Percentiles rank a stretch among this genome's conserved stretches.
Evolutionary conservation across 2,888 invertebrate genomes (phyloP).

Genomic region (Priocnemis perturbator): DNA sequence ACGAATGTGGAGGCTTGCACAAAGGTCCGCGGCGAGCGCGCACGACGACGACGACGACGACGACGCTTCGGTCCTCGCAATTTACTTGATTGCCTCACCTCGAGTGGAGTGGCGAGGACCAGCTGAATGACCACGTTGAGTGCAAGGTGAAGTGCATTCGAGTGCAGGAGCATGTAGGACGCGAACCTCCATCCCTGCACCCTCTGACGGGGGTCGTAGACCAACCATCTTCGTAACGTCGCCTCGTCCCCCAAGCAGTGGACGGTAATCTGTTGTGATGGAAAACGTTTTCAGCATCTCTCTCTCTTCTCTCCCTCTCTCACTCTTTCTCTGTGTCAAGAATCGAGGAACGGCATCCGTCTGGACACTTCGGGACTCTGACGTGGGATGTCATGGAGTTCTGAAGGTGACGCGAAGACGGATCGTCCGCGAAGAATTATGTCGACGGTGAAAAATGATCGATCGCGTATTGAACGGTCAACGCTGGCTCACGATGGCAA

Average conservation of each 20-base stretch:
- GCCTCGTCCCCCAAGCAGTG: constrained; percentile 70
- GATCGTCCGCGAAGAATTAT: no score
- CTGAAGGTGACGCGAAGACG: no score
- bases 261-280: constrained; percentile 66
- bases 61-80: constrained; percentile 28
- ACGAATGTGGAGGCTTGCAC: no score
- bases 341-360: no score
- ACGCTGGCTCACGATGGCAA: no score
- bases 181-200: constrained; percentile 86
- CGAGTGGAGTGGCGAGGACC: constrained; percentile 70
- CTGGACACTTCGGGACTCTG: no score
- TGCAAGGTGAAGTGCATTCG: constrained; percentile 84
- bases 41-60: no score
- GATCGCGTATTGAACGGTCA: no score
- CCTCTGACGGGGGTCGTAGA: constrained; percentile 81
- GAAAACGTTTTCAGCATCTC: constrained; percentile 28
- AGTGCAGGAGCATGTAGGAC: constrained; percentile 88
- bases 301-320: constrained; percentile 8
- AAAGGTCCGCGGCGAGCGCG: no score
- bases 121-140: constrained; percentile 86
- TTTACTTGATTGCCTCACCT: constrained; percentile 65
- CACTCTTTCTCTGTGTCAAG: constrained; percentile 9
- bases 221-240: constrained; percentile 73
- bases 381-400: not conserved
- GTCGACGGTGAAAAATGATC: no score